Evolutionary conservation across 2,888 invertebrate genomes (phyloP), one percentile per base, ranked within the genome.

Genomic region (Tromatobia lineatoria): DNA sequence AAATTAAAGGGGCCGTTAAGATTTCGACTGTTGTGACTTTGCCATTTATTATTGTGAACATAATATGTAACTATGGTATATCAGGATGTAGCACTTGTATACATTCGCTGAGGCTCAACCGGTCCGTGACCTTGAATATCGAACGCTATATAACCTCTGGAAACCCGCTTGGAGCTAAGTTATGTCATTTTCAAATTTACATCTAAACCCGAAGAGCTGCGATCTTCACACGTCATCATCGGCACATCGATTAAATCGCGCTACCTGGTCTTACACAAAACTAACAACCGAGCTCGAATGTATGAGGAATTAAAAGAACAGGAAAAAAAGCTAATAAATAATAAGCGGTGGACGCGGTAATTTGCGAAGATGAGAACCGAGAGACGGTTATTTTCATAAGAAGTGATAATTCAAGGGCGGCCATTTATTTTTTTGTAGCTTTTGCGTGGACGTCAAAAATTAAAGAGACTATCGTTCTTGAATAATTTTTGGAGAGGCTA

Each of bases 141-240:
- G 38, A 70, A 47, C 13, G 45, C 23, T 25, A 20, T 52, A 4
- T 34, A 34, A 66, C 42, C 80, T 52, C 61, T 42, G 67, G n/a
- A n/a, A 45, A 54, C 23, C 61, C 47, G 47, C 71, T 50, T 15
- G 25, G 11, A 29, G 42, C 57, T 38, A 42, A 20, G 70, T 80
- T 83, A 59, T 80, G 66, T 83, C 80, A 76, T 73, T 83, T 80
- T 76, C 67, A 80, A 76, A 80, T 80, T 80, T 80, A 76, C 75
- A 83, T 52, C 15, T 52, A 47, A 74, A 50, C 38, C 70, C 23
- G 13, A 15, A 45, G 29, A 52, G 79, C 59, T 20, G 64, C 71
- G 80, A 80, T 76, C 59, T 69, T 73, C 13, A 18, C 42, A 75
- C 54, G 54, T 52, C 70, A 79, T 75, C 70, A 54, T 70, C 34